A percentile compares a stretch with the other conserved stretches of the same genome.
Conservation (phyloP, 2,113 vertebrate species). For the Rhinichthys klamathensis region DNA sequence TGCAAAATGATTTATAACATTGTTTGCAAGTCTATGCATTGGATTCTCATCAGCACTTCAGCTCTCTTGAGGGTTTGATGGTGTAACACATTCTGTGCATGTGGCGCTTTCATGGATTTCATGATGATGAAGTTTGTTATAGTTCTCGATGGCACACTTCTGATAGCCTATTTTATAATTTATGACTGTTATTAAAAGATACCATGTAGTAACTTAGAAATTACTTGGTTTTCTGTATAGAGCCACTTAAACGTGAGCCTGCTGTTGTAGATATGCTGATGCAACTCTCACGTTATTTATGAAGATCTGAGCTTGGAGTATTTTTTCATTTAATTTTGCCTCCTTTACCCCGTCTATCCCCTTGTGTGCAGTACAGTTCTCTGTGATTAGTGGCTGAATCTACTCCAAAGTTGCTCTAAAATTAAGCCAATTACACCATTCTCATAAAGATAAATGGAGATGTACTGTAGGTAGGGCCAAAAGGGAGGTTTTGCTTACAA, state of each 20-base stretch:
- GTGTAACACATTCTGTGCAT: conserved; percentile 4
- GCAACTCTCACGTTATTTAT: background rate
- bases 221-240: background rate
- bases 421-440: conserved; percentile 15
- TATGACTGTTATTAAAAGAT: background rate
- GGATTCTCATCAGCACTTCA: conserved; percentile 18
- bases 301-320: background rate
- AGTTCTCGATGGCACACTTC: conserved; percentile 6
- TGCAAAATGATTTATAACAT: conserved; percentile 21
- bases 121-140: background rate
- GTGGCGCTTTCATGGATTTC: background rate
- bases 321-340: background rate
- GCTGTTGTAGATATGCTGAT: background rate
- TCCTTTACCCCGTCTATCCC: background rate
- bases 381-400: conserved; percentile 11
- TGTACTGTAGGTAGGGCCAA: background rate
- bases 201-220: background rate
- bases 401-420: background rate
- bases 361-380: conserved; percentile 6
- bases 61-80: conserved; percentile 6
- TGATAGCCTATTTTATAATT: conserved; percentile 13
- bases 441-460: conserved; percentile 30
- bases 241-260: background rate
- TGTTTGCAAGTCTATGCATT: conserved; percentile 12
- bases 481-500: background rate